Evolutionary conservation across 2,113 vertebrate species (phyloP), one percentile per base, ranked within the genome.

Genomic region (Xenopus borealis): DNA sequence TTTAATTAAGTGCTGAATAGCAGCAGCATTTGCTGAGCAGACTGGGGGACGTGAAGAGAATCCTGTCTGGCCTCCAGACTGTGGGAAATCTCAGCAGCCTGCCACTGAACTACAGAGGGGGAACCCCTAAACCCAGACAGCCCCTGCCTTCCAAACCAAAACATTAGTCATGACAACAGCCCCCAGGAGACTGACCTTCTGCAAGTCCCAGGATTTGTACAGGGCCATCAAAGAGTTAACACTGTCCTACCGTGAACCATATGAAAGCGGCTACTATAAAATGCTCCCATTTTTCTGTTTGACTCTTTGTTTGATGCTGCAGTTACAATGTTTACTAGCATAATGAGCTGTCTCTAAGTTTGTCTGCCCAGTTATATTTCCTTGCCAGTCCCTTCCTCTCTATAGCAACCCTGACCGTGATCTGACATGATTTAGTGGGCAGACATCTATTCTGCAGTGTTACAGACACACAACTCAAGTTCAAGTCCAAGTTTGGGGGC

Each of bases 1-100:
- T 92, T 92, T 91, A 93, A 93, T 94, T 93, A 94, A 89, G 82
- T 78, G 84, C 85, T 92, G 91, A 94, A 94, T 92, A 85, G 91
- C 84, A 85, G 91, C 84, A 66, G 89, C 88, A 72, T 83, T 83
- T 85, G 85, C 78, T 80, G 86, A 75, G 87, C 84, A 83, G 87
- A 81, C 84, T 66, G 55, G 53, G 79, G 78, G 85, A 93, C 89
- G 91, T 92, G 91, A 84, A 80, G 86, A 87, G 90, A 93, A 91
- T 93, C 87, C 81, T 73, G 87, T 84, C 83, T 79, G 84, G 58
- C 20, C 27, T 70, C 52, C 71, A 70, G 72, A 72, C 70, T 79
- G 62, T 72, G 71, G 74, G 80, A 79, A 81, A 58, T 65, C 62
- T 67, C 73, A 50, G 73, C 66, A 61, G 57, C 63, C 69, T 33